Base-by-base conservation (phyloP, 2,797 vertebrate species). In the Tenualosa ilisha region DNA sequence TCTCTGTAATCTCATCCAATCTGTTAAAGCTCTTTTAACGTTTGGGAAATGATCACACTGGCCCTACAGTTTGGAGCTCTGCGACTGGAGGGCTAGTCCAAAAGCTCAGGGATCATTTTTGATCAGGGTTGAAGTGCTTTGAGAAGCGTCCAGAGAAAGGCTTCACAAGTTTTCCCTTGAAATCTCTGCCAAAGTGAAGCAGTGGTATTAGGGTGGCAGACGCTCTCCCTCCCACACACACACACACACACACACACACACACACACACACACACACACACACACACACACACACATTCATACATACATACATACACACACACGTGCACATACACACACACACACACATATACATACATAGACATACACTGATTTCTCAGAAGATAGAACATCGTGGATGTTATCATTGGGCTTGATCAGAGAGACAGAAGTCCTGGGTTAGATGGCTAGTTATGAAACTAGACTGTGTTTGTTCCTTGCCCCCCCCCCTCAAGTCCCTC, bases 231-330 rank as follows among this genome's bases (percentile, higher is more conserved):
- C 54, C 1, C 54, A 22, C 3, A 59, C 17, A 59, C 20, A 59
- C 20, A 59, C 20, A 59, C 54, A 59, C 54, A 22, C 56, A n/a
- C 17, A 22, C 56, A 59, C 17, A 6, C 56, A 22, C 56, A 22
- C 56, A 22, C 56, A 22, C 56, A 20, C 53, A 56, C 53, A 56
- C 53, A 56, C 17, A 20, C 53, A 56, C 15, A 20, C 53, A 54
- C 12, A 54, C 53, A 54, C 8, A 53, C 51, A 53, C 51, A 53
- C 51, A 53, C 51, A 9, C 51, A 22, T 6, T 17, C 56, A 17
- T 15, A 20, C 56, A 59, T 17, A 59, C 17, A 59, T 12, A n/a
- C 46, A 90, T 84, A 84, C 75, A 51, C 26, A 61, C 46, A 31
- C 1, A 31, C 31, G 1, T 31, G 1, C 31, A 31, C 1, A 31